Base-by-base conservation (phyloP, 2,888 invertebrate species). In the Hydrotaea cyrtoneurina region DNA sequence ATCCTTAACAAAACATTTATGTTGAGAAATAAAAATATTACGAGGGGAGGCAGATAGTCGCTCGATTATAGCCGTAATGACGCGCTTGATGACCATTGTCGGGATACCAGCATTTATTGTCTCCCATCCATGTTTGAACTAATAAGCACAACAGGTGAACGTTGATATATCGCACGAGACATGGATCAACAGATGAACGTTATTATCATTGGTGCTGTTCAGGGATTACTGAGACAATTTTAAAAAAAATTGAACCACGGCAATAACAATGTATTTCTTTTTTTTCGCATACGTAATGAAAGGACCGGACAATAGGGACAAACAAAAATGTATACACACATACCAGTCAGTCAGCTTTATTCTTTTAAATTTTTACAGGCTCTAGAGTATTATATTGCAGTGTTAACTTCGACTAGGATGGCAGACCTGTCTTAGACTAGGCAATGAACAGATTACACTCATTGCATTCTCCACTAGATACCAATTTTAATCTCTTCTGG, bases 1-100 rank as follows among this genome's bases (percentile, higher is more conserved):
- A n/a, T n/a, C 80, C 73, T 83, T 13, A 17, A 57, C 76, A 57
- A 50, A 64, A 66, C 64, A 59, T 23, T 23, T 26, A 26, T 3
- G 23, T 0, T 0, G 26, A 59, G 17, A 26, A 59, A 50, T 50
- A 50, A 50, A 50, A 50, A 50, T 50, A 50, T 23, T 26, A 23
- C 2, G 26, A 0, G 26, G 2, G 15, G 26, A 23, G 59, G 59
- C 8, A 11, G 11, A 21, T 43, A 23, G 23, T 26, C 59, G 23
- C 26, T 13, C 26, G 26, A 26, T 7, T 59, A 23, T 0, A n/a
- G n/a, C n/a, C n/a, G n/a, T n/a, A n/a, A n/a, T n/a, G n/a, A n/a
- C n/a, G n/a, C n/a, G n/a, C n/a, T n/a, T n/a, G n/a, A 59, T 59
- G 59, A 13, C 57, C 11, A 23, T 57, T 11, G 10, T 13, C 10